Evolutionary conservation across 2,113 vertebrate species (phyloP).

Genomic region (Elaphurus davidianus): DNA sequence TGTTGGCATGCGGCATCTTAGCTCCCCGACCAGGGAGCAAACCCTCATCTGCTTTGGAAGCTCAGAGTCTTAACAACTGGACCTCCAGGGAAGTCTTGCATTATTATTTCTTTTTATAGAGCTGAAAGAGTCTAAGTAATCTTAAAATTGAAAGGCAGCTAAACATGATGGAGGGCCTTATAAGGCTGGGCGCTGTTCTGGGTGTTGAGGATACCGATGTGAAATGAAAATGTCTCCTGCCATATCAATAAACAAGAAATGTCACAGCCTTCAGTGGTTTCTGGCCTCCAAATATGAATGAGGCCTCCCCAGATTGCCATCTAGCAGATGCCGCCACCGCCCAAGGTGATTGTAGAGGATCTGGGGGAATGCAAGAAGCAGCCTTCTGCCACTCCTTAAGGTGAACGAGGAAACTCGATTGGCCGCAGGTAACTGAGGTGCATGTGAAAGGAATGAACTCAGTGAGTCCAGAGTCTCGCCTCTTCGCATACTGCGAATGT

Average conservation of each 20-base stretch:
- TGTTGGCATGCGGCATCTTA: not conserved
- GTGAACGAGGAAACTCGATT: not conserved
- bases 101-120: not conserved
- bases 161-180: not conserved
- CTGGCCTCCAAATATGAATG: not conserved
- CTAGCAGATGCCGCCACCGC: not conserved
- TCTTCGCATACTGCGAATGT: not conserved
- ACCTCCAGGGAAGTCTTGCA: not conserved
- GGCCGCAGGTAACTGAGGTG: not conserved
- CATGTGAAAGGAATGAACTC: not conserved
- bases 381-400: not conserved
- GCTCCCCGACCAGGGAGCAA: not conserved
- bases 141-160: not conserved
- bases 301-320: not conserved
- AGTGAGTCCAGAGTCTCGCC: not conserved
- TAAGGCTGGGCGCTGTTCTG: fast-evolving
- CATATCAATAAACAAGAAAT: not conserved
- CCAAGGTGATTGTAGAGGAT: not conserved
- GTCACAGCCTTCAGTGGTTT: not conserved
- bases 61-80: not conserved
- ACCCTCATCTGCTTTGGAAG: not conserved
- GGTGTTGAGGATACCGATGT: not conserved
- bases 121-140: not conserved
- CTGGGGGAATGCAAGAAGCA: not conserved
- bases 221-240: not conserved